These are phyloP conservation scores for Deilephila elpenor DNA, from an alignment of 2,888 invertebrate genomes.

Conservation along the genomic window DNA sequence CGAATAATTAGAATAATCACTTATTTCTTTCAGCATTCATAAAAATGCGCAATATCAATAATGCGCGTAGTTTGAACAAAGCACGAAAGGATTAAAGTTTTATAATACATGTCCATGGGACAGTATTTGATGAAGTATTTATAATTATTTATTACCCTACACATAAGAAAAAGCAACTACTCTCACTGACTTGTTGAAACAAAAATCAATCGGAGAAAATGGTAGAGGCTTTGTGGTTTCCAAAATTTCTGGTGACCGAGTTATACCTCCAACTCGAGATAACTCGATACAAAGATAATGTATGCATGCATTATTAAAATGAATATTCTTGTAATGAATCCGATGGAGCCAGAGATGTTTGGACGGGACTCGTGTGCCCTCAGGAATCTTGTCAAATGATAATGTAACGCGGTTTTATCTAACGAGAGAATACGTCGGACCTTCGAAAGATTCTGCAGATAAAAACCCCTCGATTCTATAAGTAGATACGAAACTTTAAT, in stretches of 20 bases:
- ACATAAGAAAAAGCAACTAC: background rate
- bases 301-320: constrained; percentile 47
- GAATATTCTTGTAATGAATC: constrained; percentile 31
- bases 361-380: constrained; percentile 6
- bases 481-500: background rate
- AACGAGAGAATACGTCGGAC: background rate
- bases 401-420: constrained; percentile 9
- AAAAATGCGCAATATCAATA: no score
- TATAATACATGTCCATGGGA: no score
- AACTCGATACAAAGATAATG: constrained; percentile 49
- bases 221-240: constrained; percentile 18
- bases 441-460: constrained; percentile 4
- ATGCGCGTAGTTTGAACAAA: no score
- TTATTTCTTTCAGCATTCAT: no score
- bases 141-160: background rate
- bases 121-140: no score
- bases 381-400: constrained; percentile 15
- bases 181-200: background rate
- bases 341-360: constrained; percentile 1
- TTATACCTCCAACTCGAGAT: constrained; percentile 57
- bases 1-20: no score
- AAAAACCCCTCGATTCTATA: background rate
- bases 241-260: constrained; percentile 48
- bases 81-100: no score
- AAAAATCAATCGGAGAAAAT: background rate